Evolutionary conservation across 1,140 invertebrate species (phyloP), one percentile per base, ranked within the genome.

Genomic region (Calosoma granatense): DNA sequence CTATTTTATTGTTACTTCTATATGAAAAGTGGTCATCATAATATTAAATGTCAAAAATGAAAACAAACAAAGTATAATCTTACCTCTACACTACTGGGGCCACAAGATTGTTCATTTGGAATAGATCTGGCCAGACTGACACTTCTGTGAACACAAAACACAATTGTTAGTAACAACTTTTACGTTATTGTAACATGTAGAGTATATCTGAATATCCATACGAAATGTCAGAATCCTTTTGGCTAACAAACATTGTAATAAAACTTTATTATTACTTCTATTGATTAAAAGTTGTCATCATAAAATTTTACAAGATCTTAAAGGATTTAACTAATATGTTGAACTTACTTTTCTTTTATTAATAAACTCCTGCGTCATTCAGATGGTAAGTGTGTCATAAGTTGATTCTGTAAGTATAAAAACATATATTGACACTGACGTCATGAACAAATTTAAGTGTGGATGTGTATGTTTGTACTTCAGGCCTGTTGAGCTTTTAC

Each of bases 401-500:
- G n/a, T 36, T 36, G n/a, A 36, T n/a, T 9, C 6, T 36, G 6
- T 36, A 36, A n/a, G 26, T n/a, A n/a, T n/a, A n/a, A n/a, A 36
- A 36, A 9, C n/a, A 36, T 6, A 9, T 36, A 36, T 36, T 6
- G 6, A n/a, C 26, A n/a, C n/a, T 6, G 26, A 36, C n/a, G 26
- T 36, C 26, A 9, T 36, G 6, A 9, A 36, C 6, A 36, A 9
- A n/a, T 6, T 36, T 36, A 9, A 36, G 26, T 6, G 26, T 36
- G 6, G 26, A 9, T 36, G n/a, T 36, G 26, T 9, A 36, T 36
- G 26, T n/a, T n/a, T n/a, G n/a, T n/a, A n/a, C n/a, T 60, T 64
- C 62, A 64, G 62, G 41, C 62, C 62, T 64, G 59, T 64, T 64
- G 62, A 64, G 62, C 62, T 61, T 64, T 57, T 55, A 61, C 47